A percentile compares a stretch with the other conserved stretches of the same genome.
phyloP scores from a whole-genome alignment of 2,113 vertebrate genomes.

The Myodes glareolus region DNA sequence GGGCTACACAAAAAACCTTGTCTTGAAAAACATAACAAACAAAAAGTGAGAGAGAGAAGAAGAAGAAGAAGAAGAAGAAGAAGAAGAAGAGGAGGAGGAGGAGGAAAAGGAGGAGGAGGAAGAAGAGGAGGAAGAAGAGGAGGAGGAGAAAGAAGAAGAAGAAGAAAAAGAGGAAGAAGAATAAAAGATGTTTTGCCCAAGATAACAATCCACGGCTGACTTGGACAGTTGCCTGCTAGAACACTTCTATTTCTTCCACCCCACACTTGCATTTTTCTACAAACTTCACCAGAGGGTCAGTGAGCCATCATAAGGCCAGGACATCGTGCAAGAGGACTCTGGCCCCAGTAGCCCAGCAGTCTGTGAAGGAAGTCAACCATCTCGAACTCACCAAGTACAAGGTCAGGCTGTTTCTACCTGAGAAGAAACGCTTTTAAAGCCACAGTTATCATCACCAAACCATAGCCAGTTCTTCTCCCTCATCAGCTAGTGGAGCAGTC shows the following conservation, averaged over 20 bases:
- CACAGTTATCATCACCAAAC: background rate
- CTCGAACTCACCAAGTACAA: background rate
- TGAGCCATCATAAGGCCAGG: background rate
- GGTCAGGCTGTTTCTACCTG: background rate
- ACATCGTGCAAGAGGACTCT: no score
- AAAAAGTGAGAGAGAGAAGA: no score
- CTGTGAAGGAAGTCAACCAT: background rate
- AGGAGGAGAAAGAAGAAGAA: background rate
- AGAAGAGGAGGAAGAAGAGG: background rate
- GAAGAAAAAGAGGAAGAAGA: background rate
- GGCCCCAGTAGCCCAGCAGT: background rate
- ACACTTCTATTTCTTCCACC: no score
- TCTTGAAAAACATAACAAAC: background rate
- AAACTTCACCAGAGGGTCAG: background rate
- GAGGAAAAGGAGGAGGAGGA: no score
- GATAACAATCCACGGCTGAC: no score
- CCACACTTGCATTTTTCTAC: background rate
- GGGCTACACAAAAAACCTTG: background rate
- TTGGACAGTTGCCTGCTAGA: background rate
- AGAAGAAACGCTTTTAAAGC: background rate
- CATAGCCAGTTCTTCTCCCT: background rate
- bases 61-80: no score
- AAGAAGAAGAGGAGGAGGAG: no score
- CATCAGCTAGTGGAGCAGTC: background rate
- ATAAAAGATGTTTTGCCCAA: background rate